Evolutionary conservation across 1,140 invertebrate species (phyloP).

Genomic region (Fopius arisanus): DNA sequence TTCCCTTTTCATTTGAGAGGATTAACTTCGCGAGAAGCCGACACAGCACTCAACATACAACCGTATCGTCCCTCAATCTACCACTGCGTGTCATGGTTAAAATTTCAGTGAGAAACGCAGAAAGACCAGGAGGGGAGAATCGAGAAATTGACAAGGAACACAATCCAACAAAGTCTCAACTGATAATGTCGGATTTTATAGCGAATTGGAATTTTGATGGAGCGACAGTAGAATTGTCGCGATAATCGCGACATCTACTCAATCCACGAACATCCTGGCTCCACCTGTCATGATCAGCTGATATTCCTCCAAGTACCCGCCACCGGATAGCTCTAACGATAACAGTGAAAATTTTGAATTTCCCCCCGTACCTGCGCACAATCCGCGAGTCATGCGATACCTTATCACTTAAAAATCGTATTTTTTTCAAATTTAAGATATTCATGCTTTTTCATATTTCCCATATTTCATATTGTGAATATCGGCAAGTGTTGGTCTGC

Average conservation of each 20-base stretch:
- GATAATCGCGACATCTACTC: not conserved
- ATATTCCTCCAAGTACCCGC: too few species aligned
- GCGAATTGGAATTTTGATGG: not conserved
- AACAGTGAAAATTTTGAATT: too few species aligned
- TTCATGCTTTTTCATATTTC: not conserved
- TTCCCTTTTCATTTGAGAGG: not conserved
- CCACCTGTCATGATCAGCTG: too few species aligned
- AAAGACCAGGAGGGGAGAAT: not conserved
- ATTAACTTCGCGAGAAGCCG: not conserved
- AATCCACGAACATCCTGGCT: too few species aligned
- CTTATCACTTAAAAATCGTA: not conserved
- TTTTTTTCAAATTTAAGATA: not conserved
- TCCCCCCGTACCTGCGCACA: too few species aligned
- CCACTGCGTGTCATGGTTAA: constrained; percentile 5
- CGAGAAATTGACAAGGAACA: not conserved
- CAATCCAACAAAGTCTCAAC: not conserved
- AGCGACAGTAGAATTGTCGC: not conserved
- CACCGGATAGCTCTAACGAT: too few species aligned
- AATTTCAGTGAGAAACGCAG: not conserved
- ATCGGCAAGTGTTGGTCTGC: not conserved
- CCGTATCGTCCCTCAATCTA: not conserved
- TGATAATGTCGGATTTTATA: not conserved
- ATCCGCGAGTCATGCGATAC: not conserved
- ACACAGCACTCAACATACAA: not conserved
- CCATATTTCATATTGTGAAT: not conserved